Base-by-base conservation (phyloP, 1,140 invertebrate species). In the Philopotamus ludificatus region DNA sequence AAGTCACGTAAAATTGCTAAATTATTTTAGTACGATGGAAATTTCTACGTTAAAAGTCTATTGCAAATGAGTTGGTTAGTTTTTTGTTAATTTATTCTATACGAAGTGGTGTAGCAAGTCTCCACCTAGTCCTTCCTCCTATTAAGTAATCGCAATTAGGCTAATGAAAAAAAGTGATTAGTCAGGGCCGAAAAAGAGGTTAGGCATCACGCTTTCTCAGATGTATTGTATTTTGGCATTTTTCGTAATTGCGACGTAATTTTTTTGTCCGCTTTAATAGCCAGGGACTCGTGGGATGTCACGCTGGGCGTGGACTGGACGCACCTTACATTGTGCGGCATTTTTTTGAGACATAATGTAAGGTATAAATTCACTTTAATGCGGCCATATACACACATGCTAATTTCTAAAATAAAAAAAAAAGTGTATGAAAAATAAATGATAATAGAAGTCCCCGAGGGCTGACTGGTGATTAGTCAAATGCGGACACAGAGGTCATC, bases 131-230 rank as follows among this genome's bases (percentile, higher is more conserved):
- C 47, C 50, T 53, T 22, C 12, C 20, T 53, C 21, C 61, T 23
- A 15, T 25, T 53, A 25, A 44, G 50, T 61, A 60, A 59, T 54
- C 49, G 62, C 62, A 65, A 65, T 68, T 68, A 61, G 54, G 25
- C 55, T 68, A 68, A 68, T 68, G 66, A 68, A 68, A 68, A 58
- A 64, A 68, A 68, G 66, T 68, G 66, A 68, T 68, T 68, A 68
- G 66, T 57, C 49, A 61, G 34, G 22, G 28, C 51, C 51, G 21
- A 65, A 65, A 66, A 60, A 60, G 60, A 64, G 66, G 66, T 60
- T 63, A 42, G 60, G 51, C 55, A 12, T 28, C 47, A 25, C 55
- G 60, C 53, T 63, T 63, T 63, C 61, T 68, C 66, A 68, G 66
- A 50, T 68, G 51, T 8, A 9, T 47, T 1, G 41, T 23, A 9